These are phyloP conservation scores for Parazoanthus atlanticus DNA, from an alignment of 92 coral and sea anemone species.

Conservation along the genomic window DNA sequence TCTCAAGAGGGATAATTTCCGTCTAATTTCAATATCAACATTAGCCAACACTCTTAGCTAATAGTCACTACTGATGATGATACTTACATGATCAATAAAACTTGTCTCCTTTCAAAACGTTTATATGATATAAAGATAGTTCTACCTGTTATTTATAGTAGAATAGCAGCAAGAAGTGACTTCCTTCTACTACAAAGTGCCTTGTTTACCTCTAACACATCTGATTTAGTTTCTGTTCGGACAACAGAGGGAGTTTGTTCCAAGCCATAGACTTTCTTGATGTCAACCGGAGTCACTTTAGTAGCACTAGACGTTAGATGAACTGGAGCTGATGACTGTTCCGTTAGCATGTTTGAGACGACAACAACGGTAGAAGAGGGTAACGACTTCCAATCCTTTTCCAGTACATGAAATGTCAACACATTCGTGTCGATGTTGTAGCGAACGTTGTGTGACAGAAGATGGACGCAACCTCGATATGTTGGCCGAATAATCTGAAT, in stretches of 20 bases:
- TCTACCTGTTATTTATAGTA: no score
- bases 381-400: slow-evolving; percentile 6
- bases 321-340: not conserved
- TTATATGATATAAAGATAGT: no score
- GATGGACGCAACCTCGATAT: slow-evolving; percentile 13
- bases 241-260: not conserved
- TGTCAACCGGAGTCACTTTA: not conserved
- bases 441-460: slow-evolving; percentile 19
- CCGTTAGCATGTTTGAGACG: not conserved
- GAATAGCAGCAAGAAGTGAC: no score
- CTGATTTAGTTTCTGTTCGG: not conserved
- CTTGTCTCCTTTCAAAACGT: no score
- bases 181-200: not conserved
- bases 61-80: no score
- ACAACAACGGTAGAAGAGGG: not conserved
- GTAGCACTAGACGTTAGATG: not conserved
- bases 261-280: not conserved
- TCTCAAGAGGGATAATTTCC: no score
- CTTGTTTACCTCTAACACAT: not conserved
- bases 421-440: slow-evolving; percentile 14
- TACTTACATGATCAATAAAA: no score
- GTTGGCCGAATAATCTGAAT: not conserved
- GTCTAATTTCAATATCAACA: no score
- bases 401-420: slow-evolving; percentile 20
- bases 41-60: no score